These are phyloP conservation scores for Folsomia candida DNA, from an alignment of 2,888 invertebrate species.

Conservation along the genomic window DNA sequence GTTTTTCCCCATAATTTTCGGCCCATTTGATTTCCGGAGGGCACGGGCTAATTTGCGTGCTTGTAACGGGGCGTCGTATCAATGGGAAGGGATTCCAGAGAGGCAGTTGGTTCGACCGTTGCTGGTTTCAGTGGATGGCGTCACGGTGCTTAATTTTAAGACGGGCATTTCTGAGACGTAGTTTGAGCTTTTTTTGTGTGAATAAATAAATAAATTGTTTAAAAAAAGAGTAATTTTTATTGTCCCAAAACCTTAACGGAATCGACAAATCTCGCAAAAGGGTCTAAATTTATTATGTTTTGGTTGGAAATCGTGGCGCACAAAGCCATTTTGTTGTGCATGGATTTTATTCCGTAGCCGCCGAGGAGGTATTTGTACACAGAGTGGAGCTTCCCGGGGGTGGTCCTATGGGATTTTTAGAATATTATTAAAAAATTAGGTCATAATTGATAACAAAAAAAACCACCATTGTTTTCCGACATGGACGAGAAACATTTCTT, in stretches of 20 bases:
- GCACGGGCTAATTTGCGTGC: conserved; percentile 16
- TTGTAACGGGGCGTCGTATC: conserved; percentile 23
- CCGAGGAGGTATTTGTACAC: conserved; percentile 27
- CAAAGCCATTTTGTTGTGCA: conserved; percentile 13
- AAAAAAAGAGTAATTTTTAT: no score
- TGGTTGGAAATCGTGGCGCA: background rate
- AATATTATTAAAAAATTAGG: no score
- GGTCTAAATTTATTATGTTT: background rate
- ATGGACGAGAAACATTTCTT: conserved; percentile 19
- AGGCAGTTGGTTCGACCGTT: conserved; percentile 29
- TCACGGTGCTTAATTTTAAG: conserved; percentile 21
- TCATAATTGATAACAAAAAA: background rate
- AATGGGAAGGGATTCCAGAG: conserved; percentile 20
- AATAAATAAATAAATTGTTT: no score
- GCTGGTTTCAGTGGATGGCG: conserved; percentile 13
- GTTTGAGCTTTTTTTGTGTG: no score
- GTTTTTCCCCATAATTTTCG: conserved; percentile 26
- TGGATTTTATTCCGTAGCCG: conserved; percentile 26
- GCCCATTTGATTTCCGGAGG: conserved; percentile 18
- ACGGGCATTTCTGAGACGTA: background rate
- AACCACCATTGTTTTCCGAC: conserved; percentile 24
- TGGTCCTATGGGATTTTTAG: conserved; percentile 8
- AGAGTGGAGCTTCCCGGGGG: background rate
- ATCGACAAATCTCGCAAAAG: background rate
- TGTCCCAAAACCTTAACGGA: no score